Base-by-base conservation (phyloP, 1,140 invertebrate species). In the Marisa cornuarietis region DNA sequence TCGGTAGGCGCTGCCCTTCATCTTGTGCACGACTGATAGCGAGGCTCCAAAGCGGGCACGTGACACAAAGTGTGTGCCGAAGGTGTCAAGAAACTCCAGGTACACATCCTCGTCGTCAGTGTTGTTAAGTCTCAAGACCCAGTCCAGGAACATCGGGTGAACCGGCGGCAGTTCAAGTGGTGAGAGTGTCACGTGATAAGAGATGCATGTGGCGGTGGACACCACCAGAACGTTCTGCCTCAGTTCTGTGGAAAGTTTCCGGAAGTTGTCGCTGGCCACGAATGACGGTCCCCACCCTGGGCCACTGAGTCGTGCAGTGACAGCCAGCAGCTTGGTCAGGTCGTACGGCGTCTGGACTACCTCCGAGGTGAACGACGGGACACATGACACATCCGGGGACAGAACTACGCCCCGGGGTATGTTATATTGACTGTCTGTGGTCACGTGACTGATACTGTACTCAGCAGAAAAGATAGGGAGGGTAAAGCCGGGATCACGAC, bases 401-500 rank as follows among this genome's bases (percentile, higher is more conserved):
- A 42, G 1, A 42, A 42, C 1, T 42, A 42, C 31, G 31, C 31
- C 31, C 31, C 1, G 31, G 31, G 31, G 31, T 5, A 42, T 5
- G 5, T 42, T 42, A 42, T 42, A 42, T 5, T 5, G 31, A 42
- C 31, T 42, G 31, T 42, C 31, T 42, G 31, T 2, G 31, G 31
- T 42, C 5, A 42, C 31, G 31, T 42, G 31, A 2, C 31, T 42
- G 5, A 42, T 42, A 5, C 31, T 42, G 31, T 42, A 42, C 1
- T 20, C 31, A 42, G 31, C 62, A n/a, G 42, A 20, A 76, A 83
- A 83, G 24, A 83, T 83, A 14, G 82, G 82, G 13, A 73, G 78
- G 13, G 82, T 83, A 42, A 83, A 83, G 20, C 82, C 82, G 9
- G 82, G 82, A 49, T 81, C 82, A 78, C 78, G 79, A 20, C 82